Conservation (phyloP, 1,140 invertebrate genomes). For the Pseudomyrmex flavicornis region DNA sequence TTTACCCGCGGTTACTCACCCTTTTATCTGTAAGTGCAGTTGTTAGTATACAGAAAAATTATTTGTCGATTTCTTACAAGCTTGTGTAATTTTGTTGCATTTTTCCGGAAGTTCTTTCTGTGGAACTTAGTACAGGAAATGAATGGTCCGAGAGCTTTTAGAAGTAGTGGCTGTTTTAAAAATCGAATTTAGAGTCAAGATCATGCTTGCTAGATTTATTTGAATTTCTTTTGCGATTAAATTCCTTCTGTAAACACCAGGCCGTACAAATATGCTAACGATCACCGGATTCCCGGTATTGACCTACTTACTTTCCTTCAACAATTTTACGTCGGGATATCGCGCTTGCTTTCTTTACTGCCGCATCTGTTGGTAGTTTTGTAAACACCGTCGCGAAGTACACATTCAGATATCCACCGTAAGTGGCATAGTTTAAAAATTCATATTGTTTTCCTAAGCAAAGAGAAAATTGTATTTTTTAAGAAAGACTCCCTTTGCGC, state of each 20-base stretch:
- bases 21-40: conserved; percentile 77
- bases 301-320: conserved; percentile 65
- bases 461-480: not conserved
- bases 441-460: not conserved
- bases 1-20: conserved; percentile 85
- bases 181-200: conserved; percentile 18
- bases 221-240: conserved; percentile 64
- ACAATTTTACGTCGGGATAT: conserved; percentile 40
- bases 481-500: not conserved
- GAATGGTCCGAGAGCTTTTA: not conserved
- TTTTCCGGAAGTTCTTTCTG: not conserved
- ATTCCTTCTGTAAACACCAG: conserved; percentile 64
- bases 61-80: not conserved
- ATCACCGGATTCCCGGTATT: conserved; percentile 61
- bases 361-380: conserved; percentile 65
- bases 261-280: conserved; percentile 62
- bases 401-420: conserved; percentile 45
- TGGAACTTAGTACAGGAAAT: not conserved
- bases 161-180: conserved; percentile 32
- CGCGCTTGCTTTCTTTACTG: conserved; percentile 60
- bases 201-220: conserved; percentile 60
- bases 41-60: conserved; percentile 61
- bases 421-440: conserved; percentile 17
- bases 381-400: conserved; percentile 55
- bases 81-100: conserved; percentile 10